A percentile compares a stretch with the other conserved stretches of the same genome.
phyloP scores from a whole-genome alignment of 2,888 invertebrate species.

The Junonia oenone region DNA sequence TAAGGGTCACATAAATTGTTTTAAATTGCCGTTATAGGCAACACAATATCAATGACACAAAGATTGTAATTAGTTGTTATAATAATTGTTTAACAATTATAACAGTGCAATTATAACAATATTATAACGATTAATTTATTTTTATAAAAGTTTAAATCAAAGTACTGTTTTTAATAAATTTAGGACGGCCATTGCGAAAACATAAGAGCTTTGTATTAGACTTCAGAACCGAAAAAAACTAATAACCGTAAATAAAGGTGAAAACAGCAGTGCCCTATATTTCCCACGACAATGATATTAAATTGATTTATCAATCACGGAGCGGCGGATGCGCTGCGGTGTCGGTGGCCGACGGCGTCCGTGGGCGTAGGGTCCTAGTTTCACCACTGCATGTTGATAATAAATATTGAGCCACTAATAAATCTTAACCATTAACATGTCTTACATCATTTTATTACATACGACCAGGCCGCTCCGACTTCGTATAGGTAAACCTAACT shows the following conservation, averaged over 20 bases:
- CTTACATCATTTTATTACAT: not conserved
- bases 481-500: too few relatives aligned
- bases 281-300: conserved; percentile 72
- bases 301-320: conserved; percentile 72
- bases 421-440: not conserved
- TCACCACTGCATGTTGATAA: conserved; percentile 26
- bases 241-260: not conserved
- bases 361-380: conserved; percentile 38
- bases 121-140: too few relatives aligned
- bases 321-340: conserved; percentile 62
- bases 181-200: too few relatives aligned
- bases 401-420: not conserved
- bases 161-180: too few relatives aligned
- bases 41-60: too few relatives aligned
- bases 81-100: not conserved
- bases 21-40: too few relatives aligned
- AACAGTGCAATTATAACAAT: not conserved
- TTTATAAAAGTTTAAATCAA: too few relatives aligned
- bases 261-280: conserved; percentile 23
- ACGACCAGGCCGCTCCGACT: too few relatives aligned
- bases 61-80: too few relatives aligned
- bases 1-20: not conserved
- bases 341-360: conserved; percentile 45
- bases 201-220: not conserved
- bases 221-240: not conserved